These are phyloP conservation scores for Drosophila nr. fundita DNA, from an alignment of 2,888 invertebrate species.

Conservation along the genomic window DNA sequence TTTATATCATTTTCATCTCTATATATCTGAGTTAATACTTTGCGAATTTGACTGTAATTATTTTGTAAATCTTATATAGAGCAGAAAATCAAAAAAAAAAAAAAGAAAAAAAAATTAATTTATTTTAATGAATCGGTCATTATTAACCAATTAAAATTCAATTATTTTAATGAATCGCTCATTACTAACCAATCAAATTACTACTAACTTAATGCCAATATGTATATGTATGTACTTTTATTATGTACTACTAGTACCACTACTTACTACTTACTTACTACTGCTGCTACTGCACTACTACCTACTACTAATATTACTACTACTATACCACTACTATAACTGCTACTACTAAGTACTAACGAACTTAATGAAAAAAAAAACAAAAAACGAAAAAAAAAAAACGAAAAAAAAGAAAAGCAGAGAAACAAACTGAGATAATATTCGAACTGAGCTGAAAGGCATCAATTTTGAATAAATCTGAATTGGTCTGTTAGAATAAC, in stretches of 20 bases:
- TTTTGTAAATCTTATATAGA: conserved; percentile 43
- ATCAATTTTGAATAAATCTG: conserved; percentile 30
- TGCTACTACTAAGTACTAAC: conserved; percentile 38
- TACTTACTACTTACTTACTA: conserved; percentile 27
- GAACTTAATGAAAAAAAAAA: conserved; percentile 22
- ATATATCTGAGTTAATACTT: conserved; percentile 39
- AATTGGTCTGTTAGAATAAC: conserved; percentile 26
- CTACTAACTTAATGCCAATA: conserved; percentile 38
- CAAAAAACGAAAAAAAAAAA: background rate
- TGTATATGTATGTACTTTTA: conserved; percentile 52
- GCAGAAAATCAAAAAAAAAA: conserved; percentile 33
- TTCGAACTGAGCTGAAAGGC: conserved; percentile 32
- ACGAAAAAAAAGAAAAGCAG: conserved; percentile 4
- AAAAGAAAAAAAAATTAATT: background rate
- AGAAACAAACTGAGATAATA: conserved; percentile 21
- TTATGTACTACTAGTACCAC: conserved; percentile 55
- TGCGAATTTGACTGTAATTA: conserved; percentile 51
- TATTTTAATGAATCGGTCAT: conserved; percentile 36
- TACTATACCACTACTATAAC: conserved; percentile 29
- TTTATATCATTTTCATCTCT: conserved; percentile 32
- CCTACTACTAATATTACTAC: conserved; percentile 29
- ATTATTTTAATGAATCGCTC: conserved; percentile 41
- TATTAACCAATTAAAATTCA: conserved; percentile 42
- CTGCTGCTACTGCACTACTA: conserved; percentile 39
- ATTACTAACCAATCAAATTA: conserved; percentile 46